Evolutionary conservation across 2,113 vertebrate species (phyloP).

Genomic region (Scalopus aquaticus): DNA sequence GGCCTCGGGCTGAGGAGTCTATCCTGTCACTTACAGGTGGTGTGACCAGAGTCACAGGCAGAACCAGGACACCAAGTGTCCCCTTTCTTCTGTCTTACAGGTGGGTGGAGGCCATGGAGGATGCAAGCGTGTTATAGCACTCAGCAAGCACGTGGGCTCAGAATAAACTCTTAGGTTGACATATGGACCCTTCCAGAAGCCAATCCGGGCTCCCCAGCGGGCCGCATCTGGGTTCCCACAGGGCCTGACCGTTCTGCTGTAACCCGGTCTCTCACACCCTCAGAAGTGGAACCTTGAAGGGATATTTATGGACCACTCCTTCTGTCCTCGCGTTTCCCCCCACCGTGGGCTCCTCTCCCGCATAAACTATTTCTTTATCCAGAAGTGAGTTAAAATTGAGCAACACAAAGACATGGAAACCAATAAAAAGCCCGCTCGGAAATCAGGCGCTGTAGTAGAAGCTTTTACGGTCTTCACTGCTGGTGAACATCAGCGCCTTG

Average conservation of each 20-base stretch:
- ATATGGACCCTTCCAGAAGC: constrained; percentile 59
- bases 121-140: constrained; percentile 96
- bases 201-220: constrained; percentile 55
- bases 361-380: constrained; percentile 61
- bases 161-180: constrained; percentile 70
- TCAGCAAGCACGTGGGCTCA: constrained; percentile 70
- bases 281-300: constrained; percentile 61
- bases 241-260: constrained; percentile 45
- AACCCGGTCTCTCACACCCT: not conserved
- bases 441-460: constrained; percentile 61
- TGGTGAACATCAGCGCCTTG: constrained; percentile 44
- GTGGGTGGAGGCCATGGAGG: constrained; percentile 97
- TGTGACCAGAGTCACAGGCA: not conserved
- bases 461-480: constrained; percentile 66
- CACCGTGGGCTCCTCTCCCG: not conserved
- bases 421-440: constrained; percentile 37
- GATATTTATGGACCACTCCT: constrained; percentile 78
- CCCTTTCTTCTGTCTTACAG: constrained; percentile 82
- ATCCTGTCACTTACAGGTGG: not conserved
- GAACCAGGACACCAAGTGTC: not conserved
- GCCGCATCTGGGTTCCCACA: constrained; percentile 59
- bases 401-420: constrained; percentile 63
- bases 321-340: constrained; percentile 51
- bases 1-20: not conserved
- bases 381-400: constrained; percentile 60